Evolutionary conservation across 2,797 vertebrate genomes (phyloP), one percentile per base, ranked within the genome.

Genomic region (Pygocentrus nattereri): DNA sequence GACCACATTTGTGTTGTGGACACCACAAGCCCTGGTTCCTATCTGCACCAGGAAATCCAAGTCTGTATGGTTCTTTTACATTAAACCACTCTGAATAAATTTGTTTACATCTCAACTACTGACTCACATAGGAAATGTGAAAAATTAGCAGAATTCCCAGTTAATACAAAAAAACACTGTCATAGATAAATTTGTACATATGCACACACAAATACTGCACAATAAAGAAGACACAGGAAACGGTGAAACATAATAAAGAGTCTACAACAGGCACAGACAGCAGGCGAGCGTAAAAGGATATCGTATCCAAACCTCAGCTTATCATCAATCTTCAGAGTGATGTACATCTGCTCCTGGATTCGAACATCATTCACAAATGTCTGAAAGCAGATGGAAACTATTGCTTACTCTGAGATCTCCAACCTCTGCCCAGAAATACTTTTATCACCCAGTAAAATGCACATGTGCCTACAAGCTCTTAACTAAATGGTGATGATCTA

Each of bases 301-400:
- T 99, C 98, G 96, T 99, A 99, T 91, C 98, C 98, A 95, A 99
- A 99, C 94, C 98, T 95, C 86, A 99, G 88, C 90, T 98, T 99
- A 93, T 99, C 98, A 89, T 99, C 97, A 87, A 98, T 90, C 92
- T 98, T 99, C 90, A 99, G 93, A 72, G 97, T 99, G 91, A 99
- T 96, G 65, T 99, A 99, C 83, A 96, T 98, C 90, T 99, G 98
- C 88, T 99, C 98, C 88, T 97, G 98, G 92, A 99, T 99, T 82
- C 98, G 96, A 70, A 97, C 94, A 88, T 99, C 98, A 78, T 99
- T 99, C 79, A 99, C 97, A 93, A 99, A 99, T 0, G 98, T 99
- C 98, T 99, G 90, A 88, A 75, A 31, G 47, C 19, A 59, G 13
- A 78, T 2, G 12, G n/a, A 69, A 67, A 56, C 7, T 11, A 34